phyloP scores from a whole-genome alignment of 2,888 invertebrate genomes.

The Leucoptera coffeella region DNA sequence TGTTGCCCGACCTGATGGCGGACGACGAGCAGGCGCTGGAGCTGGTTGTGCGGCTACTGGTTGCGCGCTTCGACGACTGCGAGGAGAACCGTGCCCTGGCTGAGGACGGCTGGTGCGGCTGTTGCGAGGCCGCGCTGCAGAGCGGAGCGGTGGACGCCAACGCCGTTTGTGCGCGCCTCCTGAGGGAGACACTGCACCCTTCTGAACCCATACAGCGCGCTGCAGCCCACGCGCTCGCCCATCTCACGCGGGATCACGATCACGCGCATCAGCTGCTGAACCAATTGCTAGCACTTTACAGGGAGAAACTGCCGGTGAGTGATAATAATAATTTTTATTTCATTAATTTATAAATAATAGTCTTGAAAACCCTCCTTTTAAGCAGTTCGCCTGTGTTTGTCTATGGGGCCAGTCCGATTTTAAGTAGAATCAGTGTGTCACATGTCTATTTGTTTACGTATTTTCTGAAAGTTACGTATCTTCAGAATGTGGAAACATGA shows the following conservation, averaged over 20 bases:
- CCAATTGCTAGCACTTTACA: constrained; percentile 65
- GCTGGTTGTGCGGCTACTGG: constrained; percentile 70
- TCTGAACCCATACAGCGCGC: constrained; percentile 79
- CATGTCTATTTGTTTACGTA: no score
- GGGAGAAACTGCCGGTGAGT: constrained; percentile 64
- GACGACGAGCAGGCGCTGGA: constrained; percentile 53
- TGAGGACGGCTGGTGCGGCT: constrained; percentile 35
- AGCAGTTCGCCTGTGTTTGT: no score
- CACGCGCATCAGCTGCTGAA: constrained; percentile 44
- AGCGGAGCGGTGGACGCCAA: constrained; percentile 11
- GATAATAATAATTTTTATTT: no score
- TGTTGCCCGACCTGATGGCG: constrained; percentile 55
- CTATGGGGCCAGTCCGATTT: no score
- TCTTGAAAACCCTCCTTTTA: no score
- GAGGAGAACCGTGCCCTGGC: constrained; percentile 56
- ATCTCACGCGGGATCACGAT: constrained; percentile 43
- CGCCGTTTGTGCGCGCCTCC: constrained; percentile 48
- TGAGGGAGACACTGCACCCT: constrained; percentile 71
- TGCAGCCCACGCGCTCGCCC: constrained; percentile 73
- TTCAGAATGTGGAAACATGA: no score
- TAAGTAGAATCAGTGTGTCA: no score
- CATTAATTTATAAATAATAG: no score
- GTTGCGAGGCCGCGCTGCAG: constrained; percentile 25
- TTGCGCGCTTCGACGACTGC: constrained; percentile 74
- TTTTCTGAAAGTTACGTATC: no score